These are phyloP conservation scores for Ectobius pallidus DNA, from an alignment of 2,888 invertebrate species.

Conservation along the genomic window DNA sequence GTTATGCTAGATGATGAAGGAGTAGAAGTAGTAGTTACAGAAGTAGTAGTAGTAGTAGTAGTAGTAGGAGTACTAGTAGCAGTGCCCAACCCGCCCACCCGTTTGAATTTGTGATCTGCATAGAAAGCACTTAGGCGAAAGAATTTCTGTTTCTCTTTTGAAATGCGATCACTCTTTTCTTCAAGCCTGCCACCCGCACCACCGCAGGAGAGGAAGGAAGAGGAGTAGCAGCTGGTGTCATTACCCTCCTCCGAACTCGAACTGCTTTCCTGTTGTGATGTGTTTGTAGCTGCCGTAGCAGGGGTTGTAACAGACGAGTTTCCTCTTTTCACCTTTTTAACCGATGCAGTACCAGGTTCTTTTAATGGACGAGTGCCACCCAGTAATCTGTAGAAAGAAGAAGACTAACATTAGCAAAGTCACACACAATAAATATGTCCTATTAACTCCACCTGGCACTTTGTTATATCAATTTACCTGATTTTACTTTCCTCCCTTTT, in stretches of 20 bases:
- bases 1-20: slow-evolving; percentile 45
- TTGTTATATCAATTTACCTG: no score
- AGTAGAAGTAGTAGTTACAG: slow-evolving; percentile 46
- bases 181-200: slow-evolving; percentile 52
- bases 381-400: slow-evolving; percentile 37
- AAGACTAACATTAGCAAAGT: no score
- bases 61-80: slow-evolving; percentile 42
- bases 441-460: no score
- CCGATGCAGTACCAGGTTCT: slow-evolving; percentile 48
- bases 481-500: no score
- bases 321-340: neutral
- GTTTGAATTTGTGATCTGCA: slow-evolving; percentile 59
- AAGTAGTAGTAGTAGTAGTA: slow-evolving; percentile 30
- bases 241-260: slow-evolving; percentile 53
- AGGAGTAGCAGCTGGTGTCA: slow-evolving; percentile 46
- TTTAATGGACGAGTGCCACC: slow-evolving; percentile 45
- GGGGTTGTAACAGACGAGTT: slow-evolving; percentile 48
- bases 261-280: slow-evolving; percentile 42
- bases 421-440: no score
- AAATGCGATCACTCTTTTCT: slow-evolving; percentile 76
- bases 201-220: slow-evolving; percentile 51
- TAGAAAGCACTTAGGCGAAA: slow-evolving; percentile 82
- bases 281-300: slow-evolving; percentile 41
- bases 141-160: slow-evolving; percentile 87
- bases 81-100: slow-evolving; percentile 39